These are phyloP conservation scores for Gryllus longicercus DNA, from an alignment of 2,888 invertebrate species.

Conservation along the genomic window DNA sequence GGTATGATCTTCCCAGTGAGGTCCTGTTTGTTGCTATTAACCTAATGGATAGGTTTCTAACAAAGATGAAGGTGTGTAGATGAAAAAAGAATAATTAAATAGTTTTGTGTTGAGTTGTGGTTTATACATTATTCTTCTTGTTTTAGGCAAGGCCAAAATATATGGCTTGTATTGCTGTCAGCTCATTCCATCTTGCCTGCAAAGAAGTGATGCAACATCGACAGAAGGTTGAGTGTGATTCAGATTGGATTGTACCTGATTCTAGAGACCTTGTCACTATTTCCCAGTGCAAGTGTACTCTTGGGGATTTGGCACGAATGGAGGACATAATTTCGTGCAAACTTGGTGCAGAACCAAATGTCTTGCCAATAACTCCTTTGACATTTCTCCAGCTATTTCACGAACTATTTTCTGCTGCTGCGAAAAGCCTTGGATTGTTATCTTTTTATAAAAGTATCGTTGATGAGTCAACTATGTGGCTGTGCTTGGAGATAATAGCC, in stretches of 20 bases:
- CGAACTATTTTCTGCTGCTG: conserved; percentile 57
- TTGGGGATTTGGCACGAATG: conserved; percentile 83
- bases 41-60: conserved; percentile 76
- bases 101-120: not conserved
- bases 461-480: conserved; percentile 60
- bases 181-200: conserved; percentile 81
- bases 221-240: conserved; percentile 29
- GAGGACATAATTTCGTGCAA: conserved; percentile 76
- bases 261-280: conserved; percentile 62
- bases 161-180: conserved; percentile 82
- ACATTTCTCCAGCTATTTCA: conserved; percentile 68
- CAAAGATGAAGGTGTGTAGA: conserved; percentile 70
- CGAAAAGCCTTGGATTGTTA: conserved; percentile 51
- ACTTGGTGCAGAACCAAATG: conserved; percentile 60
- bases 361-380: conserved; percentile 60
- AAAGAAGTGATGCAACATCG: conserved; percentile 52
- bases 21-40: conserved; percentile 75
- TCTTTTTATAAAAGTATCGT: conserved; percentile 53
- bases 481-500: conserved; percentile 69
- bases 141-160: conserved; percentile 68
- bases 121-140: conserved; percentile 34
- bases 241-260: conserved; percentile 40
- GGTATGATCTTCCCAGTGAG: conserved; percentile 78
- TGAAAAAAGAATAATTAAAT: conserved; percentile 23
- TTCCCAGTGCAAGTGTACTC: conserved; percentile 76